Evolutionary conservation across 23 tunicate genomes (phyloP).

Genomic region (Pegea sp.): DNA sequence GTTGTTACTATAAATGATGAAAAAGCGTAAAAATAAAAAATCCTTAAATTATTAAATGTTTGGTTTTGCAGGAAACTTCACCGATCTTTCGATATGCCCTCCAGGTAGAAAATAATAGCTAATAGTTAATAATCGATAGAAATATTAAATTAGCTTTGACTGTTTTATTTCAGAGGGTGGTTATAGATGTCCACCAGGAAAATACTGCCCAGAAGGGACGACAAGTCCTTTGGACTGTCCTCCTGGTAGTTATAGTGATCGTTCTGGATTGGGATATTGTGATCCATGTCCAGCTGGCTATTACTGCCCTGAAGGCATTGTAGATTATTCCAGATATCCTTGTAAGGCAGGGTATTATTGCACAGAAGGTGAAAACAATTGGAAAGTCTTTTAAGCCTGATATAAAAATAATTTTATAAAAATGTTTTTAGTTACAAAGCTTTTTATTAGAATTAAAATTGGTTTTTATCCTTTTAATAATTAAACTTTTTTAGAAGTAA

Average conservation of each 20-base stretch:
- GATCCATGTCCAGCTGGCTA: conserved; percentile 44
- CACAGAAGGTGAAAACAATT: conserved; percentile 62
- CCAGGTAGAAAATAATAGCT: background rate
- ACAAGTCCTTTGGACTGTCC: conserved; percentile 23
- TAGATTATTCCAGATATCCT: conserved; percentile 15
- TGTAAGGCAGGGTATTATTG: conserved; percentile 82
- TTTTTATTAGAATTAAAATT: too few relatives aligned
- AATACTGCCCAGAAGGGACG: conserved; percentile 60
- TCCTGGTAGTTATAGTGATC: conserved; percentile 66
- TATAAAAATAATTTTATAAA: too few relatives aligned
- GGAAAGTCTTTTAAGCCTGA: background rate
- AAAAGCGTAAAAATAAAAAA: too few relatives aligned
- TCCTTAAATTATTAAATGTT: background rate
- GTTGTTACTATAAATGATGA: too few relatives aligned
- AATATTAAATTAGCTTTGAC: background rate
- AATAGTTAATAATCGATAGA: too few relatives aligned
- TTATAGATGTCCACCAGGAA: conserved; percentile 29
- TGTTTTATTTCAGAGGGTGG: conserved; percentile 16
- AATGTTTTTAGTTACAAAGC: background rate
- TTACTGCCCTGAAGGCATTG: conserved; percentile 61
- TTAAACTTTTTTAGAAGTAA: too few relatives aligned
- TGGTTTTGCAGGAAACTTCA: background rate
- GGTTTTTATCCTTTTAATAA: too few relatives aligned
- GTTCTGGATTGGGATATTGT: conserved; percentile 22
- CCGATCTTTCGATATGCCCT: background rate